These are phyloP conservation scores for Maccullochella peelii DNA, from an alignment of 2,113 vertebrate species.

Conservation along the genomic window DNA sequence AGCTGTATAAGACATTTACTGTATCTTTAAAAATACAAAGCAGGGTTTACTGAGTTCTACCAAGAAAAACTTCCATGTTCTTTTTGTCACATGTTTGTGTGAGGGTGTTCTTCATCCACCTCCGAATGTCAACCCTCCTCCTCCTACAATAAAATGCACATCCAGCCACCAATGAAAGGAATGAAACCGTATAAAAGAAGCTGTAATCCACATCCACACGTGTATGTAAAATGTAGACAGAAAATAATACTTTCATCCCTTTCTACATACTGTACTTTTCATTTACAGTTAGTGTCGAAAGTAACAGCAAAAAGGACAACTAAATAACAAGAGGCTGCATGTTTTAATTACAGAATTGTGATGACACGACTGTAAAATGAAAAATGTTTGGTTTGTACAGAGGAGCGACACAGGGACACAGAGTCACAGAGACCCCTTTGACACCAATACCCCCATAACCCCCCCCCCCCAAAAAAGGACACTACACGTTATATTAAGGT, in stretches of 20 bases:
- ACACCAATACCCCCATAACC: no score
- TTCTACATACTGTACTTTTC: no score
- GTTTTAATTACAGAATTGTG: neutral
- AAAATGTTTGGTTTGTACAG: neutral
- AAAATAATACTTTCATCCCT: no score
- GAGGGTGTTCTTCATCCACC: neutral
- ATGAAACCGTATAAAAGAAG: neutral
- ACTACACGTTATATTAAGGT: no score
- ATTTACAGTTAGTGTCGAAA: no score
- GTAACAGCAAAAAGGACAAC: neutral
- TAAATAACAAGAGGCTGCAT: neutral
- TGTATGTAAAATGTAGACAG: neutral
- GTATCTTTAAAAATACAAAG: neutral
- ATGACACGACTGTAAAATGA: neutral
- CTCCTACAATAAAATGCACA: neutral
- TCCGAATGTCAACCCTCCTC: neutral
- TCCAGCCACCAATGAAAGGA: neutral
- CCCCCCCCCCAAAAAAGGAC: no score
- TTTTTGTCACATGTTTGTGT: neutral
- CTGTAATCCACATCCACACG: neutral
- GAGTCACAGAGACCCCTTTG: no score
- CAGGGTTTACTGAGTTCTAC: neutral
- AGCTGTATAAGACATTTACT: neutral
- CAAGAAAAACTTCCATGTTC: neutral
- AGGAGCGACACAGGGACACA: no score